Percentiles rank a stretch among this genome's conserved stretches.
These are phyloP conservation scores for Otus sunia DNA, from an alignment of 2,113 vertebrate species.

Conservation along the genomic window DNA sequence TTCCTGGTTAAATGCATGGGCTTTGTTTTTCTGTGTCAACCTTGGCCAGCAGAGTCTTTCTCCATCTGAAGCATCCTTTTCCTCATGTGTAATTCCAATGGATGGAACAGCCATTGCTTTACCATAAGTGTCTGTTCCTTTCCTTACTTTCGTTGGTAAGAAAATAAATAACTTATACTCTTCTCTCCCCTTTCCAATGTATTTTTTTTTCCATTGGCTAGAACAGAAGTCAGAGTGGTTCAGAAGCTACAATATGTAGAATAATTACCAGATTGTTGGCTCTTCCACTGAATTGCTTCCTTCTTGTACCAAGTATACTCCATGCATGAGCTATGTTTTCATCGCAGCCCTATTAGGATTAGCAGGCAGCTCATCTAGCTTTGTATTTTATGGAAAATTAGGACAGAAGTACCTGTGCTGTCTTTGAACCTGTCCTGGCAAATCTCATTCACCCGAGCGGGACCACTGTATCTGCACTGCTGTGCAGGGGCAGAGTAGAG, in stretches of 20 bases:
- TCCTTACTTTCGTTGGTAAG: background rate
- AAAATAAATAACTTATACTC: background rate
- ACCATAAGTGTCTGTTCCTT: background rate
- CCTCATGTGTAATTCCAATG: background rate
- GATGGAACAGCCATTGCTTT: background rate
- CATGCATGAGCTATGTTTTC: fast-evolving
- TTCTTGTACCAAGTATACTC: too few relatives aligned
- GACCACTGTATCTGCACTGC: too few relatives aligned
- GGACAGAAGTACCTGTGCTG: background rate
- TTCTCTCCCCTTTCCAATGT: background rate
- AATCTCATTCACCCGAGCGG: background rate
- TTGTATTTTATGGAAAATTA: background rate
- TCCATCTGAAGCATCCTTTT: background rate
- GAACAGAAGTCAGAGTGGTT: background rate
- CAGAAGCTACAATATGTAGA: background rate
- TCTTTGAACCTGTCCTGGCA: background rate
- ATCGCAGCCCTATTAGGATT: background rate
- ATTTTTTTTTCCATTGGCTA: fast-evolving
- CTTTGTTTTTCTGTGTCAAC: background rate
- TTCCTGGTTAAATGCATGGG: background rate
- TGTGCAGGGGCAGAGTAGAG: background rate
- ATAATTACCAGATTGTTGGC: background rate
- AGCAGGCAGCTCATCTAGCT: background rate
- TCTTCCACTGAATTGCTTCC: background rate
- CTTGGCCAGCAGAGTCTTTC: background rate